Percentiles rank a stretch among this genome's conserved stretches.
Evolutionary conservation across 2,797 vertebrate genomes (phyloP).

Genomic region (Dromococcyx pavoninus): DNA sequence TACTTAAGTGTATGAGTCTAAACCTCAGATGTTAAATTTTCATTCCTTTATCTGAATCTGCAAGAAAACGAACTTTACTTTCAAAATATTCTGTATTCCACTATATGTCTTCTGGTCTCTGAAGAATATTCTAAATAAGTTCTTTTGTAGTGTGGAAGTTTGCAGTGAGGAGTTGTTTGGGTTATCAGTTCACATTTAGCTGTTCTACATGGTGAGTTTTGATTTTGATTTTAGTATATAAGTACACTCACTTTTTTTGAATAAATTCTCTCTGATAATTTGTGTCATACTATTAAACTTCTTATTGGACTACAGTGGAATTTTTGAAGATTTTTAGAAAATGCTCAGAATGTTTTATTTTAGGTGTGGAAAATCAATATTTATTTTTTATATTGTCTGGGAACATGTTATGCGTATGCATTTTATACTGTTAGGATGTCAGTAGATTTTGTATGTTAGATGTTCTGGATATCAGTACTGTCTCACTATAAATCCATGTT

Average conservation of each 20-base stretch:
- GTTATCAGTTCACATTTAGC: background rate
- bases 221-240: background rate
- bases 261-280: background rate
- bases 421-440: background rate
- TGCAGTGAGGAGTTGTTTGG: background rate
- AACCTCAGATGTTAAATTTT: background rate
- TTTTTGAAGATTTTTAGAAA: background rate
- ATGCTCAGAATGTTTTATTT: background rate
- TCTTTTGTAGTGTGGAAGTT: background rate
- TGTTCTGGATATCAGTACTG: background rate
- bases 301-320: background rate
- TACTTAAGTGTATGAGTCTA: background rate
- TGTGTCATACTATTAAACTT: background rate
- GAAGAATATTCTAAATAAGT: background rate
- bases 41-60: background rate
- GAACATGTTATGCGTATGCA: background rate
- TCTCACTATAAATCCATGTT: background rate
- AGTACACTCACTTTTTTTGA: background rate
- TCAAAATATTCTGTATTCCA: background rate
- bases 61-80: background rate
- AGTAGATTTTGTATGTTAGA: background rate
- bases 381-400: background rate
- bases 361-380: background rate
- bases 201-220: background rate
- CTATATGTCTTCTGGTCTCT: background rate